Evolutionary conservation across 2,888 invertebrate species (phyloP).

Genomic region (Amblyjoppa fuscipennis): DNA sequence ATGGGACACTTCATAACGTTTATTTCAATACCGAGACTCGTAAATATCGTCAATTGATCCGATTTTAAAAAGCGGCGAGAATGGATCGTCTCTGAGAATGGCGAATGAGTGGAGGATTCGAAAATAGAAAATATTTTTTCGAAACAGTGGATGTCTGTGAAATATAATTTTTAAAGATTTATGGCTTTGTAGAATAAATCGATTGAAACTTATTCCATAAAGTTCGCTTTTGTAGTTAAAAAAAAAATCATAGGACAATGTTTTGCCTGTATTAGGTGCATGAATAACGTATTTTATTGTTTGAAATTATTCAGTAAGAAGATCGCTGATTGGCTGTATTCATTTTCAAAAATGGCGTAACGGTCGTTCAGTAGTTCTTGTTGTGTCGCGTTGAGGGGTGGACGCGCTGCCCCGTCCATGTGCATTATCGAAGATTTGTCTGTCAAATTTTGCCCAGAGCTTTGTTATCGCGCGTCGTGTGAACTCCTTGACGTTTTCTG

Average conservation of each 20-base stretch:
- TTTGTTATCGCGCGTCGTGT: too few relatives aligned
- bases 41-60: slow-evolving; percentile 8
- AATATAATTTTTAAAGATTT: neutral
- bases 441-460: too few relatives aligned
- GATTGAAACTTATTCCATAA: neutral
- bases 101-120: neutral
- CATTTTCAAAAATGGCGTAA: neutral
- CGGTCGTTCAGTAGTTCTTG: too few relatives aligned
- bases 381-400: too few relatives aligned
- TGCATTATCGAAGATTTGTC: too few relatives aligned
- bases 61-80: neutral
- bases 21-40: slow-evolving; percentile 8
- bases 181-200: neutral
- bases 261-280: neutral
- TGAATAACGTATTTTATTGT: neutral
- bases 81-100: neutral
- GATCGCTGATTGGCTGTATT: neutral
- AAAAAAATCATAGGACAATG: neutral
- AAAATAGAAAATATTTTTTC: neutral
- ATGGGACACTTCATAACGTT: slow-evolving; percentile 20
- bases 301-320: neutral
- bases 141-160: neutral
- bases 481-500: too few relatives aligned
- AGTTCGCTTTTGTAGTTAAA: neutral
- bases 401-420: too few relatives aligned